phyloP scores from a whole-genome alignment of 2,113 vertebrate genomes.

The Lampris incognitus region DNA sequence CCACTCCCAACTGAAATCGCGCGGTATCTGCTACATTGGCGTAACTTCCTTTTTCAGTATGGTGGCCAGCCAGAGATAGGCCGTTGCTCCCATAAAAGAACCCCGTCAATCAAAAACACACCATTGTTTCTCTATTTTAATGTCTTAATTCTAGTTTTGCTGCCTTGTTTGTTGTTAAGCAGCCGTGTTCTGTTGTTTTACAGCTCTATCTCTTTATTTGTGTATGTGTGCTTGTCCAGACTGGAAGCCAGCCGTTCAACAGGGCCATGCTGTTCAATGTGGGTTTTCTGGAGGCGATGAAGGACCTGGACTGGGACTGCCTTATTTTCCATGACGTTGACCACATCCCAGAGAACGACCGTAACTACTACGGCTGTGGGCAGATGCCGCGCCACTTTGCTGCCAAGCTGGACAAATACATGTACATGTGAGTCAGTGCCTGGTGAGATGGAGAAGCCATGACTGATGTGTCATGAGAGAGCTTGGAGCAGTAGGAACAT shows the following conservation, averaged over 20 bases:
- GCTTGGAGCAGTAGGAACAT: no score
- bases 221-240: constrained; percentile 72
- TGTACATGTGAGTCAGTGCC: constrained; percentile 91
- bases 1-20: no score
- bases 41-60: no score
- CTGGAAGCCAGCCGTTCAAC: constrained; percentile 93
- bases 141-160: no score
- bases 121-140: no score
- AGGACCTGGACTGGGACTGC: constrained; percentile 95
- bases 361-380: constrained; percentile 95
- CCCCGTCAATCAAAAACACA: no score
- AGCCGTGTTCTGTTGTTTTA: no score
- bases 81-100: no score
- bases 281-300: constrained; percentile 96
- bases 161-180: no score
- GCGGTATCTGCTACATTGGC: no score
- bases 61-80: no score
- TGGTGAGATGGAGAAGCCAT: neutral
- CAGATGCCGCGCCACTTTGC: constrained; percentile 98
- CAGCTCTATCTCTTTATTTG: neutral
- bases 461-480: no score
- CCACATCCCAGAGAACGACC: constrained; percentile 94
- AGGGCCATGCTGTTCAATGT: constrained; percentile 98
- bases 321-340: constrained; percentile 96
- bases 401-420: constrained; percentile 95